phyloP scores from a whole-genome alignment of 2,888 invertebrate genomes.

The Acronicta aceris region DNA sequence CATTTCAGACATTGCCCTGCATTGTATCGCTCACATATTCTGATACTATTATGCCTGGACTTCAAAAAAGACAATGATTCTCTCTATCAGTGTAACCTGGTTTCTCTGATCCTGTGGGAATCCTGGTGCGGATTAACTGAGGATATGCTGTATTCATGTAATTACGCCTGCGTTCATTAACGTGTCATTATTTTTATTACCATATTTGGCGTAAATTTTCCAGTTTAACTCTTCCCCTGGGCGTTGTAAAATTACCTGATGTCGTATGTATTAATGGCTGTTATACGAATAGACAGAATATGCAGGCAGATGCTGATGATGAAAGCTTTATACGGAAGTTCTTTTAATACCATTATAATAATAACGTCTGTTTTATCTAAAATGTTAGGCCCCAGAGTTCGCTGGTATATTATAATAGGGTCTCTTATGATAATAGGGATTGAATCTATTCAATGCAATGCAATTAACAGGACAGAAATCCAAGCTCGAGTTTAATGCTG shows the following conservation, averaged over 20 bases:
- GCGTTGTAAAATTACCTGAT: background rate
- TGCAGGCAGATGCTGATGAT: background rate
- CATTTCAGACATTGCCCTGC: no score
- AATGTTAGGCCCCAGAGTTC: no score
- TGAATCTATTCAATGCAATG: no score
- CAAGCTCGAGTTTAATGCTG: no score
- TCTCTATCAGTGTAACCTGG: background rate
- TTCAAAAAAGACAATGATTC: no score
- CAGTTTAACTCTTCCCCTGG: constrained; percentile 2
- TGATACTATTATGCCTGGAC: no score
- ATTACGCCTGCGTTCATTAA: constrained; percentile 2
- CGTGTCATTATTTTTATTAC: constrained; percentile 1
- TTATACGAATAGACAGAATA: background rate
- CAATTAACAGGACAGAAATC: no score
- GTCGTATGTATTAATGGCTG: background rate
- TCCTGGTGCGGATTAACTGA: background rate
- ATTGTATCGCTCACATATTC: no score
- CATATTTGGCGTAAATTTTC: background rate
- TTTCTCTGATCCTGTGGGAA: background rate
- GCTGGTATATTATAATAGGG: no score
- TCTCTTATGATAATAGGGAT: no score
- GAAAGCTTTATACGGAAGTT: background rate
- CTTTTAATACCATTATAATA: no score
- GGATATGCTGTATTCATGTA: background rate
- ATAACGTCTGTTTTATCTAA: no score